Percentiles rank a stretch among this genome's conserved stretches.
phyloP scores from a whole-genome alignment of 2,113 vertebrate species.

The Petrocephalus microphthalmus region DNA sequence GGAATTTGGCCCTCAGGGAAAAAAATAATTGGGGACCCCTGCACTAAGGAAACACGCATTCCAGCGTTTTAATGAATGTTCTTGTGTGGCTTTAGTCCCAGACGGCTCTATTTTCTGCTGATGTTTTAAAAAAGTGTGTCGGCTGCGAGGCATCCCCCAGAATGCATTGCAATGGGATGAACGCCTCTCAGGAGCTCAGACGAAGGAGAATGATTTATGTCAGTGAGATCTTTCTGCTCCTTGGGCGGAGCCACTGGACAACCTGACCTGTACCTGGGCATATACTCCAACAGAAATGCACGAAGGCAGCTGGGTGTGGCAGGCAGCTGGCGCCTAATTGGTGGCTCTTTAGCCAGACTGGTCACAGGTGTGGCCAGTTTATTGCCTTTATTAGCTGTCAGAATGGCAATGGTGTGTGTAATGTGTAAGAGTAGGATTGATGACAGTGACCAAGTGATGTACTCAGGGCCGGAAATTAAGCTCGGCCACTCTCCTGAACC shows the following conservation, averaged over 20 bases:
- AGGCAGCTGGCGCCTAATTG: neutral
- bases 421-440: neutral
- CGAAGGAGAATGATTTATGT: neutral
- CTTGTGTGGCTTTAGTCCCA: neutral
- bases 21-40: neutral
- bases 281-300: neutral
- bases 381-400: neutral
- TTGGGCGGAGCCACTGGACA: neutral
- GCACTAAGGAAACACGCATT: neutral
- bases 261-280: neutral
- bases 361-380: neutral
- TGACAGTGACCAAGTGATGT: neutral
- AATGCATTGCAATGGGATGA: neutral
- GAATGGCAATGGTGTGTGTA: conserved; percentile 4
- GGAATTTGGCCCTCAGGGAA: neutral
- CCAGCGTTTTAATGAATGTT: neutral
- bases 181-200: neutral
- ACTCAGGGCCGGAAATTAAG: neutral
- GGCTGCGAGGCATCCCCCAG: neutral
- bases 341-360: neutral
- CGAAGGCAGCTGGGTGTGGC: neutral
- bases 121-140: neutral
- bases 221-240: neutral
- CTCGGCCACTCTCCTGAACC: neutral
- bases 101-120: neutral